Conservation (phyloP, 2,888 invertebrate species). For the Monochamus alternatus region DNA sequence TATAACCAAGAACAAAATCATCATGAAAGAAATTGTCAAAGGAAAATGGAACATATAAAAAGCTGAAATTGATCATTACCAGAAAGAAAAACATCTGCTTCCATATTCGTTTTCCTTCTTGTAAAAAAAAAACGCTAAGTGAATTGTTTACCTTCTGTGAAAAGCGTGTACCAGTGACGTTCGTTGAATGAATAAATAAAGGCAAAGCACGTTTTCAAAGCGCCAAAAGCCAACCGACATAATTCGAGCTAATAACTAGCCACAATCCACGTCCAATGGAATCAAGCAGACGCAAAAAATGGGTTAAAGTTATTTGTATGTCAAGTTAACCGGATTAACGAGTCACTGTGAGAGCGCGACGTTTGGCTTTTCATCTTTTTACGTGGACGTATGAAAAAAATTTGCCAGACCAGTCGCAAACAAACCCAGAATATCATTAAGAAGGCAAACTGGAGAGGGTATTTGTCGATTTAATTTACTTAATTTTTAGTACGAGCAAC, state of each 20-base stretch:
- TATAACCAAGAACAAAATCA: not conserved
- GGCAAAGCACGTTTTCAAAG: not conserved
- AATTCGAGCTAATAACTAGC: not conserved
- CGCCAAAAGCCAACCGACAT: not conserved
- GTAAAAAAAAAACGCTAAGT: no score
- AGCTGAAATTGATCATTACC: no score
- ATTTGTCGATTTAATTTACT: slow-evolving; percentile 20
- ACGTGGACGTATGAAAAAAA: slow-evolving; percentile 12
- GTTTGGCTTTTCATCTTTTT: slow-evolving; percentile 13
- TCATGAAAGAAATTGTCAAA: no score
- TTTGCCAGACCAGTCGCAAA: not conserved
- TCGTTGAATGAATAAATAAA: not conserved
- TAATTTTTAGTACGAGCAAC: not conserved
- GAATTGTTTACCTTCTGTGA: no score
- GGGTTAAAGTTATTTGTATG: slow-evolving; percentile 2
- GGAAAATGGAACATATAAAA: no score
- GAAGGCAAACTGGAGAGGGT: slow-evolving; percentile 15
- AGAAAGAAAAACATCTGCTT: no score
- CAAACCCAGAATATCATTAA: slow-evolving; percentile 2
- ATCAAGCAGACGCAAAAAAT: slow-evolving; percentile 3
- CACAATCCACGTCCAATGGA: not conserved
- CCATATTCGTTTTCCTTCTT: no score
- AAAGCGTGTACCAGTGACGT: not conserved
- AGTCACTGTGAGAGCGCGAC: not conserved
- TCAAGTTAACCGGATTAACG: not conserved